Evolutionary conservation across 1,140 invertebrate species (phyloP), one percentile per base, ranked within the genome.

Genomic region (Micrasema minimum): DNA sequence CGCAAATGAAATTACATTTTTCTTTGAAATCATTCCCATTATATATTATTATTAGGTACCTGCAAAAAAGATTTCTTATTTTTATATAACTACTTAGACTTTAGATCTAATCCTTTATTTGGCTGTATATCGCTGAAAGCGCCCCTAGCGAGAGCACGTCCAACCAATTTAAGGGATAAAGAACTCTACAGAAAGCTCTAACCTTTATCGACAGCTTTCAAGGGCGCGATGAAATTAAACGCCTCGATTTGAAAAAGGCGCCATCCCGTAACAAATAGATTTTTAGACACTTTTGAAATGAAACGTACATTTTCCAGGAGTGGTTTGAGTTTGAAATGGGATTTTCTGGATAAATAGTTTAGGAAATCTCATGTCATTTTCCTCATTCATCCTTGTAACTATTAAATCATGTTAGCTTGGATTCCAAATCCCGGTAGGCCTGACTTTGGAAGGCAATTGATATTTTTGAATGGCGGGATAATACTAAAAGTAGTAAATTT

Each of bases 91-190:
- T 31, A 4, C 26, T 31, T 4, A 31, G 26, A 7, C 26, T 31
- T 31, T 31, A 31, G 7, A 31, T 7, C 26, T 7, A 7, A 2
- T 31, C 26, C 26, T 7, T 7, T 31, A 7, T n/a, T 5, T 6
- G n/a, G n/a, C n/a, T 46, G 43, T 46, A 46, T 45, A 5, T 12
- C 14, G 41, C 14, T 5, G 11, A 5, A 5, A 45, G 5, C 16
- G n/a, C n/a, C 43, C 12, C 3, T 3, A 46, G 43, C 22, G 18
- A 48, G 7, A 18, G 48, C 48, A 51, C 48, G 48, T 51, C 48
- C 48, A 23, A 51, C 48, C 48, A 51, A 51, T 51, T 51, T 51
- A 22, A 51, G 20, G 48, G 48, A 51, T 51, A 20, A 51, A 51
- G 48, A 51, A 22, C 48, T 22, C 48, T 20, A 51, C 20, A 7